These are phyloP conservation scores for Stenchaetothrips biformis DNA, from an alignment of 2,888 invertebrate genomes.

Conservation along the genomic window DNA sequence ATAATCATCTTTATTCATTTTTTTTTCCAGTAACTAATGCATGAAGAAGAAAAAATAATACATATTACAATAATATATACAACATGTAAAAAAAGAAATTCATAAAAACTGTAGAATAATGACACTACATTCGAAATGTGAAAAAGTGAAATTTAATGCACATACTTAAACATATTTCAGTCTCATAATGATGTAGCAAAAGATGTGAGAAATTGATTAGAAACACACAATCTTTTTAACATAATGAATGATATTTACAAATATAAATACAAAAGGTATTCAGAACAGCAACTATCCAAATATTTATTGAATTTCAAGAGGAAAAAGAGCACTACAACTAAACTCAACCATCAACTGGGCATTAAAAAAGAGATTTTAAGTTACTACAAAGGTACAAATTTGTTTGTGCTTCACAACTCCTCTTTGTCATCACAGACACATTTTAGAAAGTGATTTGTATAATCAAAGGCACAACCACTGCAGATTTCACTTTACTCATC, in stretches of 20 bases:
- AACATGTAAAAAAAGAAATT: background rate
- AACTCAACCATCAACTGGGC: no score
- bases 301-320: background rate
- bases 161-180: background rate
- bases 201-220: no score
- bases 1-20: no score
- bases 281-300: background rate
- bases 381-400: background rate
- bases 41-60: background rate
- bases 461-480: background rate
- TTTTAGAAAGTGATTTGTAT: background rate
- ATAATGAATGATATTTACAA: background rate
- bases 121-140: background rate
- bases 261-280: background rate
- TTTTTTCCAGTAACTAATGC: no score
- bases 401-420: background rate
- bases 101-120: background rate
- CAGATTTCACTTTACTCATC: background rate
- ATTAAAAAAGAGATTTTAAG: background rate
- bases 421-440: conserved; percentile 1
- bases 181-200: background rate
- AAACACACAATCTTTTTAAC: background rate
- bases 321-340: background rate
- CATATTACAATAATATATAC: background rate
- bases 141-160: background rate